Evolutionary conservation across 2,888 invertebrate genomes (phyloP), one percentile per base, ranked within the genome.

Genomic region (Cantharis rufa): DNA sequence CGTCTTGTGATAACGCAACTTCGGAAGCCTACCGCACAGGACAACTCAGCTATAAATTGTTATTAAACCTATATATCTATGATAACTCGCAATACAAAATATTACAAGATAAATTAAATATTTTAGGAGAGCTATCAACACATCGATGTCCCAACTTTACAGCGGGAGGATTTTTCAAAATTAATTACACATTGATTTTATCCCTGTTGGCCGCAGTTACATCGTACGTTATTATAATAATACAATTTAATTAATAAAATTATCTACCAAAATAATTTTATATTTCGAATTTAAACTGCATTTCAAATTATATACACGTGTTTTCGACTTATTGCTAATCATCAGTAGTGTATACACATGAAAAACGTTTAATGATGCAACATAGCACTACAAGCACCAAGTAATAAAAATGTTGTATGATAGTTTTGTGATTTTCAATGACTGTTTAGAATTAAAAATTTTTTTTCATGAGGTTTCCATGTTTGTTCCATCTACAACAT

Each of bases 11-110:
- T 16, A 68, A 73, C 10, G 71, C 80, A 16, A 75, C 78, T 18
- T 79, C 75, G 69, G 83, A 83, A 78, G 80, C 80, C 10, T 79
- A 76, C 16, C 72, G 71, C 66, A 82, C 82, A 1, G 71, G 79
- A 1, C 75, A 77, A 15, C 79, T 82, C 27, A 79, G 80, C 70
- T 81, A 80, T 62, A 80, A 78, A 64, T 68, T 82, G 10, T 75
- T 83, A 3, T 79, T 80, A 21, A 79, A 80, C 61, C n/a, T 82
- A 24, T 78, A 81, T 9, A 16, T 64, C 11, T 15, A n/a, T n/a
- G 63, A 76, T 62, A 69, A 15, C 18, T 69, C 74, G 10, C 71
- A 74, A 71, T 71, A 78, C 10, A 64, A 66, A 18, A 48, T 63
- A 62, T 18, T 70, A n/a, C 16, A 48, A 16, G 66, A 75, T 24